Base-by-base conservation (phyloP, 2,888 invertebrate species). In the Gandaritis pyraliata region DNA sequence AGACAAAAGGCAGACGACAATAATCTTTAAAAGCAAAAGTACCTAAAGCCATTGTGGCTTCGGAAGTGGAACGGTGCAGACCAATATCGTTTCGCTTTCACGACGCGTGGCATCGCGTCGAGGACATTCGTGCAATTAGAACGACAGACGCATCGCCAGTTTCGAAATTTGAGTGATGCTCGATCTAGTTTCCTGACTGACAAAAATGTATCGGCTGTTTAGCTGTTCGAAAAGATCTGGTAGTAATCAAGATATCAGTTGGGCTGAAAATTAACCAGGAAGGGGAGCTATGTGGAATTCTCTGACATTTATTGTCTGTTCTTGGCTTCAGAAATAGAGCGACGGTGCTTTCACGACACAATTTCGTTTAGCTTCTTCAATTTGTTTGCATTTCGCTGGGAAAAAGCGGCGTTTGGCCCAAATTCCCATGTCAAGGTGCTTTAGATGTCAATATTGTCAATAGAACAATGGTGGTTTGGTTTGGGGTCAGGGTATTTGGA, bases 341-440 rank as follows among this genome's bases (percentile, higher is more conserved):
- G 10, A 33, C 12, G 8, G 33, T 11, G 33, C 33, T 33, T 4
- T 7, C n/a, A 41, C 30, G 47, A 29, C 47, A 43, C 13, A 39
- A 18, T 53, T 39, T 41, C 33, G 48, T 43, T 59, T 53, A 23
- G 36, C 48, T 49, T 49, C 43, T 49, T 15, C 18, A 36, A n/a
- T n/a, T n/a, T n/a, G n/a, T n/a, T n/a, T n/a, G n/a, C 50, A 36
- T 55, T 45, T 36, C 36, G 55, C 1, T 43, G 47, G 30, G 48
- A 59, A 56, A 59, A 59, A 49, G 56, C 52, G 48, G 15, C 38
- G 56, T 16, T 54, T 62, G 62, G 45, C 64, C 59, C 64, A 64
- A 52, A 57, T 64, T 39, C 45, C 33, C 18, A 47, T 41, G 51
- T 63, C 55, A 55, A 54, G 52, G 43, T 43, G 45, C 23, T 39